Evolutionary conservation across 2,797 vertebrate genomes (phyloP).

Genomic region (Octomys mimax): DNA sequence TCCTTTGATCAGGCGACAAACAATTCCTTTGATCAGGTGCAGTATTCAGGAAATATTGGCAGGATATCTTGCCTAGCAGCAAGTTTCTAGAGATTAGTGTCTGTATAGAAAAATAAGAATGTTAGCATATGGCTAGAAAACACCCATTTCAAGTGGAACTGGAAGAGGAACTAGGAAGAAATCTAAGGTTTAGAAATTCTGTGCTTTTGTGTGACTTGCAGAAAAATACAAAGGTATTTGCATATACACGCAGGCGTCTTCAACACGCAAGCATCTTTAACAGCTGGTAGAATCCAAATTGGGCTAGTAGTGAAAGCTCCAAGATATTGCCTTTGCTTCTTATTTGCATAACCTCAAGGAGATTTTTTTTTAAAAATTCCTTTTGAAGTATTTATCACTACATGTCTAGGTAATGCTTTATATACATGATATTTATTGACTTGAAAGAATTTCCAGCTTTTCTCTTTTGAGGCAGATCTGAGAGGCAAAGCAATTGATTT

Average conservation of each 20-base stretch:
- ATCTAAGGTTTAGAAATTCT: not conserved
- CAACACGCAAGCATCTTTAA: not conserved
- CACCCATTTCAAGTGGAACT: constrained; percentile 13
- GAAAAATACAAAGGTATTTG: constrained; percentile 41
- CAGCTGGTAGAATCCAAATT: not conserved
- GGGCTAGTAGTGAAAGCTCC: not conserved
- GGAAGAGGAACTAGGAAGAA: not conserved
- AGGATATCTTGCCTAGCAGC: not conserved
- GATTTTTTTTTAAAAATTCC: not conserved
- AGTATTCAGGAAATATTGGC: not conserved
- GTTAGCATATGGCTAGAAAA: not conserved
- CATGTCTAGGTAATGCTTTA: not conserved
- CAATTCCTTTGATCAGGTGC: not conserved
- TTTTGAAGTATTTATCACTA: not conserved
- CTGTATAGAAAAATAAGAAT: not conserved
- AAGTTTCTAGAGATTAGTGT: not conserved
- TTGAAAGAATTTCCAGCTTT: constrained; percentile 33
- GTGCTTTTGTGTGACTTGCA: constrained; percentile 11
- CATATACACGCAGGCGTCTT: not conserved
- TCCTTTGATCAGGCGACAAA: not conserved
- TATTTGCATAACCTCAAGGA: constrained; percentile 13
- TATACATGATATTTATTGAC: not conserved
- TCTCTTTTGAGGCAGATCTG: constrained; percentile 27
- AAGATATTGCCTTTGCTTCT: not conserved
- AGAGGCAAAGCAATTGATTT: constrained; percentile 28